phyloP scores from a whole-genome alignment of 1,140 invertebrate species.

The Dicyema japonicum region DNA sequence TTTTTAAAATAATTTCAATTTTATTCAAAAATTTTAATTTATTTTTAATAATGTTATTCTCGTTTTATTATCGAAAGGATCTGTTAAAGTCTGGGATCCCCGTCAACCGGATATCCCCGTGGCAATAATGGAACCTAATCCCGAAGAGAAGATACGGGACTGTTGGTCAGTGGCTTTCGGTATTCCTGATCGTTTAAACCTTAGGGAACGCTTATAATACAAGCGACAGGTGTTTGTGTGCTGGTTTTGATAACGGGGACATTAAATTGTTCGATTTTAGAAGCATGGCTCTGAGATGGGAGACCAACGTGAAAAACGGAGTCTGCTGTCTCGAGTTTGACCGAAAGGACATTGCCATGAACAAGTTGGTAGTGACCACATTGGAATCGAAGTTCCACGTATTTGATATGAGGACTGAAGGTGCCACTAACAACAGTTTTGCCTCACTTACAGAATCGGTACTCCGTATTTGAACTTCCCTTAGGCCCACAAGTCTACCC shows the following conservation, averaged over 20 bases:
- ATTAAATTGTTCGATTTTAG: constrained; percentile 70
- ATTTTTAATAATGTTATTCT: constrained; percentile 2
- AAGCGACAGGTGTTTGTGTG: constrained; percentile 43
- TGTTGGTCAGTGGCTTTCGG: constrained; percentile 59
- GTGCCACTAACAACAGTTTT: constrained; percentile 55
- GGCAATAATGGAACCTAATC: constrained; percentile 39
- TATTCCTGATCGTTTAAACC: too few species aligned
- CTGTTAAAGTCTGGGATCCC: constrained; percentile 72
- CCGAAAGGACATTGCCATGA: constrained; percentile 63
- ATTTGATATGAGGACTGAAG: constrained; percentile 50
- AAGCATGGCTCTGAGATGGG: constrained; percentile 47
- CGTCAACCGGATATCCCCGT: constrained; percentile 46
- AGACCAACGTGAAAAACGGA: constrained; percentile 64
- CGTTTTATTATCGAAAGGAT: constrained; percentile 22
- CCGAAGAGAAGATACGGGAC: constrained; percentile 27
- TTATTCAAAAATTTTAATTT: not conserved
- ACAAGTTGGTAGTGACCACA: constrained; percentile 60
- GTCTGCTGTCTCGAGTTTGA: constrained; percentile 62
- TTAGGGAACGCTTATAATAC: constrained; percentile 43
- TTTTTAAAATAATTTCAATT: not conserved
- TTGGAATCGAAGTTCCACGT: constrained; percentile 63
- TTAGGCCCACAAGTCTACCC: constrained; percentile 42
- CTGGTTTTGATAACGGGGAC: constrained; percentile 82
- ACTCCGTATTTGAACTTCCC: constrained; percentile 8
- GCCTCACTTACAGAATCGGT: constrained; percentile 38